Percentiles rank a stretch among this genome's conserved stretches.
phyloP scores from a whole-genome alignment of 92 coral and sea anemone species.

The Paragorgia papillata region DNA sequence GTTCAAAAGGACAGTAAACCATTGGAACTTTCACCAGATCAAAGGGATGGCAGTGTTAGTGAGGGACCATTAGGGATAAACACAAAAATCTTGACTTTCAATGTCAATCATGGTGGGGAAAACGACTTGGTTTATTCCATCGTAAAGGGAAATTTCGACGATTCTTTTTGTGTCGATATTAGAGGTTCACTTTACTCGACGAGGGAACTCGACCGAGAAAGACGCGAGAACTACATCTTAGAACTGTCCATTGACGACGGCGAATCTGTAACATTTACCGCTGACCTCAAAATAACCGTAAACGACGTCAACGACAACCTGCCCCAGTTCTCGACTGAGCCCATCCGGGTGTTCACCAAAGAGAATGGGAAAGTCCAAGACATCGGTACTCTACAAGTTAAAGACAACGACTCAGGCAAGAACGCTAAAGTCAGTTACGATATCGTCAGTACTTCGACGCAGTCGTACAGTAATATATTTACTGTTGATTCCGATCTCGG shows the following conservation, averaged over 20 bases:
- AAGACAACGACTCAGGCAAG: conserved; percentile 70
- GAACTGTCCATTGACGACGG: conserved; percentile 63
- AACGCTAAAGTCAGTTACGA: conserved; percentile 64
- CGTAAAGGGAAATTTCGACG: conserved; percentile 62
- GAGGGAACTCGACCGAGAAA: conserved; percentile 72
- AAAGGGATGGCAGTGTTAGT: background rate
- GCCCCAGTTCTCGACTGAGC: conserved; percentile 64
- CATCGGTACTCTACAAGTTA: conserved; percentile 56
- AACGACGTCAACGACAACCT: conserved; percentile 82
- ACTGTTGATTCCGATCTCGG: conserved; percentile 54
- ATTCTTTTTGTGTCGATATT: conserved; percentile 79
- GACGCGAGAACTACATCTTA: conserved; percentile 53
- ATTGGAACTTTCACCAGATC: background rate
- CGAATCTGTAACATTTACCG: conserved; percentile 47
- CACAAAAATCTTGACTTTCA: conserved; percentile 31
- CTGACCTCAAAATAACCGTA: conserved; percentile 61
- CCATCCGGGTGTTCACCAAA: conserved; percentile 59
- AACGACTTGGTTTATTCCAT: conserved; percentile 68
- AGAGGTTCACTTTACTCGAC: conserved; percentile 66
- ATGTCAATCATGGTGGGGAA: conserved; percentile 38
- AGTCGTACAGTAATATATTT: conserved; percentile 62
- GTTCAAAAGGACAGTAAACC: conserved; percentile 61
- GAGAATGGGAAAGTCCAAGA: conserved; percentile 66
- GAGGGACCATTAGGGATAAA: conserved; percentile 26
- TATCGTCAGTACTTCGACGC: conserved; percentile 66